These are phyloP conservation scores for Troides oblongomaculatus DNA, from an alignment of 2,888 invertebrate species.

Conservation along the genomic window DNA sequence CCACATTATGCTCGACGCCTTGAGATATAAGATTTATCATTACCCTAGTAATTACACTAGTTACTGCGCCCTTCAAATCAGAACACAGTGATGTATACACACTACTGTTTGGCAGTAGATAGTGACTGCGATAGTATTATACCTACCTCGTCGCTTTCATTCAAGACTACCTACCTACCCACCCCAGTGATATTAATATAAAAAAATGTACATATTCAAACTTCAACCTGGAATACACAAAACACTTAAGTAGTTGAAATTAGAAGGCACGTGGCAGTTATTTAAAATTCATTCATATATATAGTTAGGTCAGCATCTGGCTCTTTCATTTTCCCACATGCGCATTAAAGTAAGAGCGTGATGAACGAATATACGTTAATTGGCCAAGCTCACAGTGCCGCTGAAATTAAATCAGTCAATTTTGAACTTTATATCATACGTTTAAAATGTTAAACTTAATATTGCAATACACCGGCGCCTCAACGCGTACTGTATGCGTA, in stretches of 20 bases:
- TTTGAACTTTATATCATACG: slow-evolving; percentile 48
- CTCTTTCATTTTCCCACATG: slow-evolving; percentile 48
- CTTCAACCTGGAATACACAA: neutral
- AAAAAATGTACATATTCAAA: neutral
- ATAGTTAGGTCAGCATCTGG: slow-evolving; percentile 41
- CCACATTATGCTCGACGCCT: no score
- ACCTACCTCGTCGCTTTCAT: no score
- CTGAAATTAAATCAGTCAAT: slow-evolving; percentile 38
- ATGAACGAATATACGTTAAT: slow-evolving; percentile 64
- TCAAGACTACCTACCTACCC: no score
- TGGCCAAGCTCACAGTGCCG: slow-evolving; percentile 58
- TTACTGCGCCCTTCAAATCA: no score
- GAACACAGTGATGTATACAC: no score
- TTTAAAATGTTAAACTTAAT: slow-evolving; percentile 47
- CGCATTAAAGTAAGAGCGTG: slow-evolving; percentile 52
- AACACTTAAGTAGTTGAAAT: slow-evolving; percentile 33
- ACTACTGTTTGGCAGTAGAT: no score
- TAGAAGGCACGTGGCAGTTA: slow-evolving; percentile 44
- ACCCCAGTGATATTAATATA: neutral
- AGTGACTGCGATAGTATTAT: no score
- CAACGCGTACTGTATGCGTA: slow-evolving; percentile 71
- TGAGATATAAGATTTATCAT: no score
- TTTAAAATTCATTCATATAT: slow-evolving; percentile 62
- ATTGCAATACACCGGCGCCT: slow-evolving; percentile 39
- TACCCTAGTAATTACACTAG: no score